These are phyloP conservation scores for Astur gentilis DNA, from an alignment of 2,113 vertebrate genomes.

Conservation along the genomic window DNA sequence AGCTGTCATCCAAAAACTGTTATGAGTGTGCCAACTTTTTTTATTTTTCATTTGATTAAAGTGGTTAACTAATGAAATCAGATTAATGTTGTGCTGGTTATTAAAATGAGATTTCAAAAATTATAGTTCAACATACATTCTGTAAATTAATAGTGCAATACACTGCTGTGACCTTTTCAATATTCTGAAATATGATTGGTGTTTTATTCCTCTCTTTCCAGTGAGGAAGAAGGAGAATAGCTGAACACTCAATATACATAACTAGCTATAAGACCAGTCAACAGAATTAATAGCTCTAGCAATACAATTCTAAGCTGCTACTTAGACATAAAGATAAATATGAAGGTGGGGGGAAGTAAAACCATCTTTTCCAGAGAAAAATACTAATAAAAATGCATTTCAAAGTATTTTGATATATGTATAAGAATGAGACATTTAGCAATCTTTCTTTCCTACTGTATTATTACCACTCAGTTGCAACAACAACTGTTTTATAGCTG, in stretches of 20 bases:
- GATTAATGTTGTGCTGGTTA: not conserved
- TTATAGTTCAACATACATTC: not conserved
- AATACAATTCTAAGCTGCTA: not conserved
- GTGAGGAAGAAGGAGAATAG: not conserved
- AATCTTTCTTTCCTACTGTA: not conserved
- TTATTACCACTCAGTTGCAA: not conserved
- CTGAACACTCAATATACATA: not conserved
- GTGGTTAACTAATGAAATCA: not conserved
- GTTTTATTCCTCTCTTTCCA: not conserved
- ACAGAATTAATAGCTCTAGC: not conserved
- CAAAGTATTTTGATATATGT: not conserved
- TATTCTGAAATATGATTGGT: not conserved
- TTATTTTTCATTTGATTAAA: not conserved
- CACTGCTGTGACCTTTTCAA: conserved; percentile 1
- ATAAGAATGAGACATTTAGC: not conserved
- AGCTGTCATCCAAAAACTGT: not conserved
- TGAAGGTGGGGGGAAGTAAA: not conserved
- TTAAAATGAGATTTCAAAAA: conserved; percentile 3
- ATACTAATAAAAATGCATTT: not conserved
- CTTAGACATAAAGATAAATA: not conserved
- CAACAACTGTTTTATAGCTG: not conserved
- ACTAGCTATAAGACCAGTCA: not conserved
- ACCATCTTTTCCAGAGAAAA: not conserved
- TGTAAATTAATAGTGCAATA: not conserved
- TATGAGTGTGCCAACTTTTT: not conserved